phyloP scores from a whole-genome alignment of 2,113 vertebrate species.

The Oreotragus oreotragus region DNA sequence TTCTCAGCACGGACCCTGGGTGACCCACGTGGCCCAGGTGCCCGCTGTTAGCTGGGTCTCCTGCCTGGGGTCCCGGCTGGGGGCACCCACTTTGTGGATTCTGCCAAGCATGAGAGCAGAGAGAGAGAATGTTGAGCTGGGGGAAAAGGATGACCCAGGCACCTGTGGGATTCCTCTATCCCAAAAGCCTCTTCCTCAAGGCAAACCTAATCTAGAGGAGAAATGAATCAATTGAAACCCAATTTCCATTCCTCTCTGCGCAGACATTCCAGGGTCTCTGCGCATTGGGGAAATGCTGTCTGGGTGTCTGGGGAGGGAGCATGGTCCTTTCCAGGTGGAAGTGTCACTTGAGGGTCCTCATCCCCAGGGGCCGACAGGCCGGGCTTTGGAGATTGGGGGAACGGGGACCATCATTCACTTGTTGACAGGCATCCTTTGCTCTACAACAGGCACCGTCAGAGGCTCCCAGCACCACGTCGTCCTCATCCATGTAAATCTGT shows the following conservation, averaged over 20 bases:
- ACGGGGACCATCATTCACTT: rapidly evolving
- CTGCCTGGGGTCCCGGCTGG: neutral
- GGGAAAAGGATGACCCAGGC: neutral
- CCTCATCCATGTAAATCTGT: rapidly evolving
- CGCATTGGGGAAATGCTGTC: neutral
- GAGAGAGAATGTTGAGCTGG: neutral
- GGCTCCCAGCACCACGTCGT: rapidly evolving
- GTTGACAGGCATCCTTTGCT: no score
- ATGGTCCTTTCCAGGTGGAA: neutral
- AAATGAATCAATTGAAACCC: constrained; percentile 83
- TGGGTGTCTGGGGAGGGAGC: neutral
- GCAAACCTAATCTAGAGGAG: constrained; percentile 83
- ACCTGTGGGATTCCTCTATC: neutral
- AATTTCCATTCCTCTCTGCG: constrained; percentile 75
- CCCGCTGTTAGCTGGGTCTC: neutral
- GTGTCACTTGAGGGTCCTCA: neutral
- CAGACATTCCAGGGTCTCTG: constrained; percentile 51
- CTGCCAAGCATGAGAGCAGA: neutral
- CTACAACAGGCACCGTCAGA: rapidly evolving
- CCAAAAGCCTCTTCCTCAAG: constrained; percentile 74
- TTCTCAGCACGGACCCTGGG: rapidly evolving
- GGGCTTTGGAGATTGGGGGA: neutral
- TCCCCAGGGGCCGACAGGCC: neutral
- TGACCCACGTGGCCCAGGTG: neutral
- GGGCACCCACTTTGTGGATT: rapidly evolving